These are phyloP conservation scores for Euthynnus affinis DNA, from an alignment of 2,797 vertebrate species.

Conservation along the genomic window DNA sequence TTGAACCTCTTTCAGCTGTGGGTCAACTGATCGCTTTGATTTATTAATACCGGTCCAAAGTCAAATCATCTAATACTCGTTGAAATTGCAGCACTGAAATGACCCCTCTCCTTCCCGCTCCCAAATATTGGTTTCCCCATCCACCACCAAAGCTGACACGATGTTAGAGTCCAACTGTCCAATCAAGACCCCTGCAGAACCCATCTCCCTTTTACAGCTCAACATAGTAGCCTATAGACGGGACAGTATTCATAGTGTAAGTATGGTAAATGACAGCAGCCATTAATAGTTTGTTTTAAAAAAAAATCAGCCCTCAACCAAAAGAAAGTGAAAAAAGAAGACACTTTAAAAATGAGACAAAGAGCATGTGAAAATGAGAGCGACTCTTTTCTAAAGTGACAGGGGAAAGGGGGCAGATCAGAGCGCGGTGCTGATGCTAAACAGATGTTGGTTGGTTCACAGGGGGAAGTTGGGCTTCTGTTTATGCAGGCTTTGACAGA, in stretches of 20 bases:
- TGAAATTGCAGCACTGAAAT: conserved; percentile 3
- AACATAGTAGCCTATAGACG: background rate
- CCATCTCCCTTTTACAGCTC: background rate
- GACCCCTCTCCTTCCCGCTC: background rate
- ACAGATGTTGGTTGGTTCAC: conserved; percentile 72
- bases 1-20: too few species aligned
- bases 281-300: conserved; percentile 13
- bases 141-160: background rate
- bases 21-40: background rate
- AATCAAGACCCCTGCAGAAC: background rate
- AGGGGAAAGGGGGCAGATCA: conserved; percentile 50
- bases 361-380: conserved; percentile 31
- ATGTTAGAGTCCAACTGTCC: background rate
- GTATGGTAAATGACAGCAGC: background rate
- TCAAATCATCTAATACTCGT: too few species aligned
- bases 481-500: conserved; percentile 67
- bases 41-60: background rate
- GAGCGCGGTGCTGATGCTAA: conserved; percentile 66
- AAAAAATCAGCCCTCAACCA: conserved; percentile 27
- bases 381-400: conserved; percentile 47
- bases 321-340: conserved; percentile 18
- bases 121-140: background rate
- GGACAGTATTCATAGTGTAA: background rate
- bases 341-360: conserved; percentile 25
- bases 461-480: conserved; percentile 60